These are phyloP conservation scores for Gyps fulvus DNA, from an alignment of 2,113 vertebrate genomes.

Conservation along the genomic window DNA sequence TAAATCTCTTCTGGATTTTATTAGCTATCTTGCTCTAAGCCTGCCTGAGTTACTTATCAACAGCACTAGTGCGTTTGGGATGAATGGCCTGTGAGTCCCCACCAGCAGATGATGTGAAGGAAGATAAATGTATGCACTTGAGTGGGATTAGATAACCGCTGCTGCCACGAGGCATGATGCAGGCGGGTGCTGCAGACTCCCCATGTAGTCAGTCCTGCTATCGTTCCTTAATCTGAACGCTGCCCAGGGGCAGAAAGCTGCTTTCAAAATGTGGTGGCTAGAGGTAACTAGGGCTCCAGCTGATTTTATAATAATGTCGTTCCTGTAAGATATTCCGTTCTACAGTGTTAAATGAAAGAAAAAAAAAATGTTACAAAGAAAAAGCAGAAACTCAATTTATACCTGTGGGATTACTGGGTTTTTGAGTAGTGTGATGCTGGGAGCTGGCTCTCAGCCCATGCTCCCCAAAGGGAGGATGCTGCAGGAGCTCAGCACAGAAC, in stretches of 20 bases:
- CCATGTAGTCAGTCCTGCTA: fast-evolving
- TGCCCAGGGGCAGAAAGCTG: not conserved
- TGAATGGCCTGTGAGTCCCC: not conserved
- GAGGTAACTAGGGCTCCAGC: not conserved
- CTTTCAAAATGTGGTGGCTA: not conserved
- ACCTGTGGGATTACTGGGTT: not conserved
- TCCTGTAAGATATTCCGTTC: not conserved
- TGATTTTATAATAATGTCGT: not conserved
- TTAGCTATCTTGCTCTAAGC: not conserved
- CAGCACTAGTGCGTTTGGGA: not conserved
- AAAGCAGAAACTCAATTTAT: not conserved
- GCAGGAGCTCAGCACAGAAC: not conserved
- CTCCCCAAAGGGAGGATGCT: not conserved
- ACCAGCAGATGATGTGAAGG: not conserved
- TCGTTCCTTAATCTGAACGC: not conserved
- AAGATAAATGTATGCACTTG: not conserved
- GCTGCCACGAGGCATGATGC: fast-evolving
- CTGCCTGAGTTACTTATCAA: not conserved
- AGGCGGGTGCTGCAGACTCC: not conserved
- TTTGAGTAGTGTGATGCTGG: not conserved
- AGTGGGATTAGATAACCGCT: not conserved
- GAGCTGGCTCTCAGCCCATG: not conserved
- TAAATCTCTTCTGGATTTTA: not conserved
- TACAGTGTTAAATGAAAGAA: not conserved
- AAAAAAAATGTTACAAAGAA: not conserved